Evolutionary conservation across 1,140 invertebrate species (phyloP), one percentile per base, ranked within the genome.

Genomic region (Polyergus mexicanus): DNA sequence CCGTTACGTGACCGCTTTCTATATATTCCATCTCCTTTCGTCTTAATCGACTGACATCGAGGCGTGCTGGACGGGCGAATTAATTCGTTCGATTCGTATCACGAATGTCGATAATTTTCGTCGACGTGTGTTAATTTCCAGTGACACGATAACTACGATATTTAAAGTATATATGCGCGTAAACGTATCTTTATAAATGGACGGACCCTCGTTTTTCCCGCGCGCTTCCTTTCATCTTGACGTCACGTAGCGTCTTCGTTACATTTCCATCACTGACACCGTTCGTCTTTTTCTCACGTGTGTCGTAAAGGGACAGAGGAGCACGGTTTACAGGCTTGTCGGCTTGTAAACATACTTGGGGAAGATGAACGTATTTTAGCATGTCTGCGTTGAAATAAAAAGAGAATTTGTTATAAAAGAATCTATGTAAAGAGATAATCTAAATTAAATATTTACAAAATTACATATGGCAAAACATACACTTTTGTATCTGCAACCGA

Each of bases 281-380:
- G 16, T 38, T 41, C 44, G 10, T 65, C 28, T 78, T 69, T 80
- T 74, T 86, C 78, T 89, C 87, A 11, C 71, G 22, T 60, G 44
- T 86, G 47, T n/a, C 44, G 41, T 44, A n/a, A 51, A 16, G 47
- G 47, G 38, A 13, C 81, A 32, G n/a, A n/a, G 22, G 56, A 58
- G 62, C 54, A 41, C 35, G 60, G 54, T 85, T 89, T 85, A 76
- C 74, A 22, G 32, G 41, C 85, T 86, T 66, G 76, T 41, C 71
- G 11, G 1, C 60, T 62, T 71, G 72, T 77, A 77, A 86, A 89
- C 76, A 56, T 11, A 10, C 56, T 25, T 66, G 7, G 38, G 38
- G 13, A 63, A 10, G 11, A 63, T 16, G 3, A 19, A 58, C n/a
- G 10, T 74, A 65, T 63, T 51, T 41, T 16, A 62, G 38, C 25